Percentiles rank a stretch among this genome's conserved stretches.
Evolutionary conservation across 2,888 invertebrate genomes (phyloP).

Genomic region (Diaprepes abbreviatus): DNA sequence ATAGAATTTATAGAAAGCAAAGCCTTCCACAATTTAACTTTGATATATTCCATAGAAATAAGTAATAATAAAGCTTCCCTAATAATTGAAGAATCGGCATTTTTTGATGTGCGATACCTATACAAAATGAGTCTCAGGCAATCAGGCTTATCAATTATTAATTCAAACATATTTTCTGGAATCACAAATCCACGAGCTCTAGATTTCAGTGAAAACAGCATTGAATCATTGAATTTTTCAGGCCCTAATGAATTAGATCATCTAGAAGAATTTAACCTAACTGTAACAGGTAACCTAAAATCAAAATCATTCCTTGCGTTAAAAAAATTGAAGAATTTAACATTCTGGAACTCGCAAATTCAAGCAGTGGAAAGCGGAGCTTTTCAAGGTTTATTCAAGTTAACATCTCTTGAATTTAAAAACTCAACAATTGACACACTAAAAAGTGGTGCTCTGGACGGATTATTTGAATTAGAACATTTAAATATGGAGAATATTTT

Average conservation of each 20-base stretch:
- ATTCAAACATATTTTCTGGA: background rate
- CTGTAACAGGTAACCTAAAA: background rate
- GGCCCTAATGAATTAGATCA: background rate
- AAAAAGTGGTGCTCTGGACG: background rate
- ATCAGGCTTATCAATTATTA: background rate
- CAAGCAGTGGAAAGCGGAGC: background rate
- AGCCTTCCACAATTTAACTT: conserved; percentile 1
- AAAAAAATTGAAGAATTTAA: background rate
- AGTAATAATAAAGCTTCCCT: background rate
- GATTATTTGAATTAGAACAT: background rate
- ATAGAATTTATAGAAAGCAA: background rate
- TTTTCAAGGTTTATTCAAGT: background rate
- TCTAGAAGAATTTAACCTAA: background rate
- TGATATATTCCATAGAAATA: background rate
- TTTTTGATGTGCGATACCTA: background rate
- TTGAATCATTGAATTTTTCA: background rate
- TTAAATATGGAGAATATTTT: background rate
- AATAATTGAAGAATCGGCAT: background rate
- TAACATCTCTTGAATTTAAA: background rate
- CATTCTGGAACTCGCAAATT: background rate
- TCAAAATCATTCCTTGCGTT: background rate
- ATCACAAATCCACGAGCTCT: background rate
- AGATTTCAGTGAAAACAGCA: background rate
- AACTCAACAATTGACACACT: background rate
- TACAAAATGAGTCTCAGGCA: background rate